Evolutionary conservation across 2,113 vertebrate species (phyloP), one percentile per base, ranked within the genome.

Genomic region (Eubucco bourcierii): DNA sequence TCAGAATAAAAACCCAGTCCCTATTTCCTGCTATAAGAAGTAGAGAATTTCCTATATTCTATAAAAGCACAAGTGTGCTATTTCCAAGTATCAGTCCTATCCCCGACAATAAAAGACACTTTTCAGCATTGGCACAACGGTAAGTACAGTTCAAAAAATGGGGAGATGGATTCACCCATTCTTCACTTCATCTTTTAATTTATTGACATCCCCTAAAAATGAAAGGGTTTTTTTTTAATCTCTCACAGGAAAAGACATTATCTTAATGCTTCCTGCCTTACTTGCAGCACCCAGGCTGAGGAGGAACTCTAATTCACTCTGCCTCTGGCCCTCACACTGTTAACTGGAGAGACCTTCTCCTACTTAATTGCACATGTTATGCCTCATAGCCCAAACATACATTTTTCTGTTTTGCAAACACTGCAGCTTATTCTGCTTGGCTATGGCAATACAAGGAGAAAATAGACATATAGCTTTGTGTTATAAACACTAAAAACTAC

Each of bases 91-190:
- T 7, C 15, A 37, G 18, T 73, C 19, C 89, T 63, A 80, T 44
- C 41, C 79, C 65, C 90, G 21, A 46, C 60, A 52, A 90, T 88
- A 91, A 93, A 91, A 95, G 91, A 68, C 23, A 77, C 78, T 79
- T 87, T 91, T 79, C 39, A 75, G 65, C 25, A 79, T 29, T 39
- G 61, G 12, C 65, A 41, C 39, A 52, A 52, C 82, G 28, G 21
- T 14, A 81, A 76, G 12, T 24, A 31, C 8, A 10, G 25, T 24
- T 29, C n/a, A 37, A 75, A 39, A 50, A 21, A 14, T 9, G 5
- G 25, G 47, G 61, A 72, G 10, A 11, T 34, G 28, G 7, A 37
- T 14, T 87, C 34, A 60, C 11, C 3, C 6, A 71, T 80, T 31
- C 34, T 53, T 19, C 56, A 50, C 33, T 41, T 53, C 29, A 61